phyloP scores from a whole-genome alignment of 2,113 vertebrate genomes.

The Colius striatus region DNA sequence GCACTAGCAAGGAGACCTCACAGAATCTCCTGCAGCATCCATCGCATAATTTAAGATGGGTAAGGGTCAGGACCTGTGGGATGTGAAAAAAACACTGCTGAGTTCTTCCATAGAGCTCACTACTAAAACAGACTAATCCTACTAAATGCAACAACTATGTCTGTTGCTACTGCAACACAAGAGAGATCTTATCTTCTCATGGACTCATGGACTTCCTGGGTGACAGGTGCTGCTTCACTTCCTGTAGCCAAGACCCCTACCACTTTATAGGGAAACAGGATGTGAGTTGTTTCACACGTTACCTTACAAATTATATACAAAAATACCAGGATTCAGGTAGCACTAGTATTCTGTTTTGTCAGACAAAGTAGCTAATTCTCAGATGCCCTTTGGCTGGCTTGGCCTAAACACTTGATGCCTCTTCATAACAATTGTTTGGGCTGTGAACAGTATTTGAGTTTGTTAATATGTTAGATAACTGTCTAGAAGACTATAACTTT shows the following conservation, averaged over 20 bases:
- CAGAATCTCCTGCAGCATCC: neutral
- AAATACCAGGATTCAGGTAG: neutral
- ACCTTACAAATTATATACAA: neutral
- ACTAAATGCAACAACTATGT: neutral
- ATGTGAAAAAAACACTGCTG: neutral
- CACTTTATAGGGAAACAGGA: neutral
- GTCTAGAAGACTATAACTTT: neutral
- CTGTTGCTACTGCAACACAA: neutral
- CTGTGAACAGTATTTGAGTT: neutral
- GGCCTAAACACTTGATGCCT: neutral
- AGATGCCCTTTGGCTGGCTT: neutral
- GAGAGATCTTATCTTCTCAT: neutral
- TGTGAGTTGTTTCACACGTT: neutral
- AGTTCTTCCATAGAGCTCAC: neutral
- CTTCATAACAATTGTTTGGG: neutral
- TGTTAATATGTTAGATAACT: neutral
- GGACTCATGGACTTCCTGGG: no score
- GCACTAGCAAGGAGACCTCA: neutral
- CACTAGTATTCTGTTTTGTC: neutral
- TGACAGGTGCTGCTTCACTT: neutral
- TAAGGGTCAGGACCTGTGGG: neutral
- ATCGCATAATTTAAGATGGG: neutral
- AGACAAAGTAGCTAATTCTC: neutral
- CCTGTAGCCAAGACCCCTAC: rapidly evolving
- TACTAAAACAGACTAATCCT: neutral